Evolutionary conservation across 2,797 vertebrate genomes (phyloP), one percentile per base, ranked within the genome.

Genomic region (Zenarchopterus dispar): DNA sequence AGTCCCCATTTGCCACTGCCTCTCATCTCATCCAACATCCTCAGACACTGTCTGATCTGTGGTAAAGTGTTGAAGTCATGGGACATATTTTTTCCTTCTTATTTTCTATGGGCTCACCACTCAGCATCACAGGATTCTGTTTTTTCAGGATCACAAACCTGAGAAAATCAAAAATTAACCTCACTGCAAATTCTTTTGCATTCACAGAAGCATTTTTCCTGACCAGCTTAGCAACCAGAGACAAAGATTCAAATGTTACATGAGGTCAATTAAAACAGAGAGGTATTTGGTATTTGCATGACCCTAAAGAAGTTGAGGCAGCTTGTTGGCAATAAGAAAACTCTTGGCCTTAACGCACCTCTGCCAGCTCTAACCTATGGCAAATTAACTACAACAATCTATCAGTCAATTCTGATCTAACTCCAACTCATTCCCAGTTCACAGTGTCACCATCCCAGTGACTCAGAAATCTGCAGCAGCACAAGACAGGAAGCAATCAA

Each of bases 11-110:
- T 77, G 70, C 62, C 68, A 72, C 67, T 80, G 58, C 75, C 72
- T 77, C 84, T 82, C 68, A 61, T 84, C 80, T 85, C 77, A 64
- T 62, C 73, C 60, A 46, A 22, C 75, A 39, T 31, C 53, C 73
- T 46, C 67, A 31, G 22, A 65, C 61, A 62, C 70, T 15, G 70
- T 77, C 72, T 80, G 77, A 74, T 72, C 67, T 17, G 0, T 24
- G 48, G 28, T 9, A 46, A 36, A 67, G 46, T 45, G 65, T 41
- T 28, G 28, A 68, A 59, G 56, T 76, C 68, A 55, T 31, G 54
- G 70, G 61, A 73, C 47, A 46, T 48, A 54, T 76, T 76, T 57
- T 48, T 68, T 42, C 52, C 39, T 77, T 75, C 75, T 77, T 50
- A 80, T 82, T 72, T 70, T 67, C 8, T 66, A 6, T 5, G 11